phyloP scores from a whole-genome alignment of 2,113 vertebrate species.

The Saccopteryx leptura region DNA sequence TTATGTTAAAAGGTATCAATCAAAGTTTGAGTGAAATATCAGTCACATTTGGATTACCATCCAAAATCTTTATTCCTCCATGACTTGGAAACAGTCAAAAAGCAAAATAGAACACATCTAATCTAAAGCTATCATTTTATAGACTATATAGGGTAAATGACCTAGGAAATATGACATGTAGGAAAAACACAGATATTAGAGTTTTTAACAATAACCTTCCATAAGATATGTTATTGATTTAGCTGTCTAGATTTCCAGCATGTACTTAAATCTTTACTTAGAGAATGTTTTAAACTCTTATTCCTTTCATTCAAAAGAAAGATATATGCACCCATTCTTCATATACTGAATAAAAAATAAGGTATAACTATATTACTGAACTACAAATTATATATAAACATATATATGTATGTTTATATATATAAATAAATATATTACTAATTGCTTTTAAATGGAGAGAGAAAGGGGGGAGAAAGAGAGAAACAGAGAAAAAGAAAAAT shows the following conservation, averaged over 20 bases:
- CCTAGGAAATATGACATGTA: not conserved
- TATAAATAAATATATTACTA: too few relatives aligned
- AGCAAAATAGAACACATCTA: not conserved
- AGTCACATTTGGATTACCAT: not conserved
- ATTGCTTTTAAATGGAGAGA: too few relatives aligned
- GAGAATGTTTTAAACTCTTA: not conserved
- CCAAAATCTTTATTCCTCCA: not conserved
- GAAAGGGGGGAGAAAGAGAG: too few relatives aligned
- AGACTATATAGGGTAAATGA: not conserved
- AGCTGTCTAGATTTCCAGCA: not conserved
- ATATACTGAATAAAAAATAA: not conserved
- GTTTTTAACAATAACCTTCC: not conserved
- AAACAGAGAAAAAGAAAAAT: too few relatives aligned
- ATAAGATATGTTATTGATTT: not conserved
- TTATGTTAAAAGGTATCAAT: not conserved
- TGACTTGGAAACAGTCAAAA: not conserved
- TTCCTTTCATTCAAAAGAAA: not conserved
- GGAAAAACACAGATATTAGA: not conserved
- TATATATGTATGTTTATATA: too few relatives aligned
- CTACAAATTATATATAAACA: not conserved
- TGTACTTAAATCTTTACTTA: not conserved
- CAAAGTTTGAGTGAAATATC: not conserved
- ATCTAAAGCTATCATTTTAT: not conserved
- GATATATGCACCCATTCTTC: not conserved
- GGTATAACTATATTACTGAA: not conserved